Base-by-base conservation (phyloP, 2,888 invertebrate species). In the Deilephila porcellus region DNA sequence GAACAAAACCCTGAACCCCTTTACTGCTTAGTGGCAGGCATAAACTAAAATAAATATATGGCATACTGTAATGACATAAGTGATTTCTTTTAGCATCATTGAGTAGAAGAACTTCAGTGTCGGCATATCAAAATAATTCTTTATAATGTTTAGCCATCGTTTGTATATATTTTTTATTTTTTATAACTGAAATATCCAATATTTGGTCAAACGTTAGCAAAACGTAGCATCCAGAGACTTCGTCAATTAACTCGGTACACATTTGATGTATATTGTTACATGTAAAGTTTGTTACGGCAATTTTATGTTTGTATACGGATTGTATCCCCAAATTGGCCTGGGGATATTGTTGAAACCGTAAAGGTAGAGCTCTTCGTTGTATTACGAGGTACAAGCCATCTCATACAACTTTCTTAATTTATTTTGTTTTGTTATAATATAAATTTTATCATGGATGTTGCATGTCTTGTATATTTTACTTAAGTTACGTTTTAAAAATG, bases 311-410 rank as follows among this genome's bases (percentile, higher is more conserved):
- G 74, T 59, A 37, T 62, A 60, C 25, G 74, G 67, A 72, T 74
- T 72, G 74, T 74, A 72, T 67, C 56, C 72, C 32, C 45, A 56
- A 74, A 72, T 70, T 72, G 74, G 70, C 62, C 60, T 25, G 72
- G 72, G 60, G 60, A 62, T 70, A 63, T 73, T 72, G 72, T 70
- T 62, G 72, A 70, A 72, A 64, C 56, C 72, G 71, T 74, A 74
- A 74, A 74, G 74, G 70, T 74, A 60, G 59, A 63, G 37, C 52
- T 53, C 52, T 37, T 70, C 70, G n/a, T 72, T 74, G 72, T 74
- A 74, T 73, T 71, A 63, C 59, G 7, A 52, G 67, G 45, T 25
- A 67, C 45, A 6, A 17, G 25, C 6, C 25, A 64, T 6, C 20
- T 63, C n/a, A 63, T 25, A n/a, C n/a, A 64, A 45, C n/a, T 67